Evolutionary conservation across 2,888 invertebrate genomes (phyloP), one percentile per base, ranked within the genome.

Genomic region (Pherbina coryleti): DNA sequence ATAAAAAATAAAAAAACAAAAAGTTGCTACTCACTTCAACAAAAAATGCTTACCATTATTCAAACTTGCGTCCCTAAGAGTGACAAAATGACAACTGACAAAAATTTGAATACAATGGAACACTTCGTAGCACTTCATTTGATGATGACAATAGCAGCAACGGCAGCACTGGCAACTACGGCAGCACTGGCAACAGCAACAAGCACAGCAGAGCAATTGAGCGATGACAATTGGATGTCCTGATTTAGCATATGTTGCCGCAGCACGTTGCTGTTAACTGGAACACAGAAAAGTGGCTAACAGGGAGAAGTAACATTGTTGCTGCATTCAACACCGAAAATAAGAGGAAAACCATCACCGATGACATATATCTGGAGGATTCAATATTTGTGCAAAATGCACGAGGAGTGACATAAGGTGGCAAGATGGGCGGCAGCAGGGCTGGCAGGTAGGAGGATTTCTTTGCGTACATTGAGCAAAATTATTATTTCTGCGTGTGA

Each of bases 61-160:
- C 82, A 81, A 81, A 81, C 78, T 81, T 80, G 78, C 80, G 81
- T 82, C 82, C 80, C 77, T 75, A 78, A 75, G 78, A 81, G 82
- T 82, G 82, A 81, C 80, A 81, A 82, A 82, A 77, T 82, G 82
- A 82, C 82, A 82, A 82, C 81, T 81, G 82, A 82, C 82, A 82
- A 82, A 82, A 82, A 82, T 82, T 82, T 82, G 82, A 82, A 82
- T 82, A 82, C 82, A 82, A 82, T 82, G 82, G 79, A 74, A 80
- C 82, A 82, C 74, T 31, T 64, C 19, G 51, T n/a, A 64, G 64
- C 64, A 73, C 72, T 73, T 73, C 72, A 73, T 73, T 73, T 73
- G 60, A 73, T 31, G 57, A 72, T 14, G 55, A 72, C 72, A 72
- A 60, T 19, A 37, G 60, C 44, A 37, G 31, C 37, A 34, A 71